These are phyloP conservation scores for Aphidoletes aphidimyza DNA, from an alignment of 2,888 invertebrate species.

Conservation along the genomic window DNA sequence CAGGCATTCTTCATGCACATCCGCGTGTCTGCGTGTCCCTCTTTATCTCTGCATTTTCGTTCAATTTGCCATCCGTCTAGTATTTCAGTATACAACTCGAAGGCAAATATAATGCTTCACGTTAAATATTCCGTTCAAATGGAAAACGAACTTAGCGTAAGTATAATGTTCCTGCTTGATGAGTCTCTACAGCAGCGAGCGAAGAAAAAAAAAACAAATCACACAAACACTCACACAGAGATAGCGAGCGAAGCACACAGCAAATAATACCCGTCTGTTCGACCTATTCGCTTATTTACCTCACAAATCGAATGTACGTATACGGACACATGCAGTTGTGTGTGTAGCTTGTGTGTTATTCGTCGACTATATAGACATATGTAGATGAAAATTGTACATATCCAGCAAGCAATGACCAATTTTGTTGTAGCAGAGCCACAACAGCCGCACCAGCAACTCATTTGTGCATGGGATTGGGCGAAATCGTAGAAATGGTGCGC, in stretches of 20 bases:
- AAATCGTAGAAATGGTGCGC: neutral
- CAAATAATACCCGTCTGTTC: slow-evolving; percentile 9
- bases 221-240: neutral
- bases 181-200: neutral
- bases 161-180: slow-evolving; percentile 14
- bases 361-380: neutral
- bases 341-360: neutral
- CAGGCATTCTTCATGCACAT: slow-evolving; percentile 28
- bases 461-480: slow-evolving; percentile 2
- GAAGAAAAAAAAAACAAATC: neutral
- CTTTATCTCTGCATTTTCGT: neutral
- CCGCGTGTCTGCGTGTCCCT: slow-evolving; percentile 26
- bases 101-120: neutral
- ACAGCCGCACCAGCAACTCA: neutral
- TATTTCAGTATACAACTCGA: slow-evolving; percentile 1
- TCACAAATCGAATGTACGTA: neutral
- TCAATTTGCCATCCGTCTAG: slow-evolving; percentile 12
- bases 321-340: neutral
- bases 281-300: slow-evolving; percentile 20
- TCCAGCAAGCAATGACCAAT: slow-evolving; percentile 26
- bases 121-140: slow-evolving; percentile 34
- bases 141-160: slow-evolving; percentile 51
- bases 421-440: neutral
- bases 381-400: neutral
- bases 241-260: neutral